Percentiles rank a stretch among this genome's conserved stretches.
Evolutionary conservation across 2,888 invertebrate genomes (phyloP).

Genomic region (Acholoe squamosa): DNA sequence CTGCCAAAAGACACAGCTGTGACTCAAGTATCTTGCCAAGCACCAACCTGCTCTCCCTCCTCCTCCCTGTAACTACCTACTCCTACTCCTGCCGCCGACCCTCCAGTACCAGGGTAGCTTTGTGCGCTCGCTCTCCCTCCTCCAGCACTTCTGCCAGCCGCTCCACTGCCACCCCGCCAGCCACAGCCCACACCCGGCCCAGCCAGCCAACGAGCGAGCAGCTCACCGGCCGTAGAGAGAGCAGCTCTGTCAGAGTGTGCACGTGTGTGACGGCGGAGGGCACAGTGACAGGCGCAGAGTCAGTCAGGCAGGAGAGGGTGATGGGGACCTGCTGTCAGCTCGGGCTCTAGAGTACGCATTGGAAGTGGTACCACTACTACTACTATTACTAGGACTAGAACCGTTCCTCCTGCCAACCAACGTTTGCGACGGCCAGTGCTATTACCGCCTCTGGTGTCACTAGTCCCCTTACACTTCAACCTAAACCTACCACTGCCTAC

Average conservation of each 20-base stretch:
- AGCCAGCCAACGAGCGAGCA: slow-evolving; percentile 32
- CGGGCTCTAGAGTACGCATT: not conserved
- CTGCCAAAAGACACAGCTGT: not conserved
- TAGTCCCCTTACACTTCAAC: too few relatives aligned
- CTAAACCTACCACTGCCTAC: not conserved
- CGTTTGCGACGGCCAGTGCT: not conserved
- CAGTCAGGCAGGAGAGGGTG: not conserved
- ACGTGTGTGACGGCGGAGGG: slow-evolving; percentile 23
- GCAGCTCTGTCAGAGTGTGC: not conserved
- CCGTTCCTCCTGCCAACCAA: not conserved
- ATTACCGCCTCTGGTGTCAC: too few relatives aligned
- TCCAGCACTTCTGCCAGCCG: not conserved
- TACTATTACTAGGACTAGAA: not conserved
- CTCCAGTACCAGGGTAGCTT: not conserved
- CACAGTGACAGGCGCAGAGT: slow-evolving; percentile 24
- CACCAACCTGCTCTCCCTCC: not conserved
- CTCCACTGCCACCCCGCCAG: not conserved
- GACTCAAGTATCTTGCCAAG: not conserved
- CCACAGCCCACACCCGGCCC: not conserved
- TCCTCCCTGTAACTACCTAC: not conserved
- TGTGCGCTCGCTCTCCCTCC: not conserved
- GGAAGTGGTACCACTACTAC: not conserved
- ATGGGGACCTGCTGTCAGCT: not conserved
- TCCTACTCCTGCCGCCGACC: not conserved
- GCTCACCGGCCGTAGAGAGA: not conserved